Evolutionary conservation across 1,140 invertebrate species (phyloP).

Genomic region (Drosophila orosa): DNA sequence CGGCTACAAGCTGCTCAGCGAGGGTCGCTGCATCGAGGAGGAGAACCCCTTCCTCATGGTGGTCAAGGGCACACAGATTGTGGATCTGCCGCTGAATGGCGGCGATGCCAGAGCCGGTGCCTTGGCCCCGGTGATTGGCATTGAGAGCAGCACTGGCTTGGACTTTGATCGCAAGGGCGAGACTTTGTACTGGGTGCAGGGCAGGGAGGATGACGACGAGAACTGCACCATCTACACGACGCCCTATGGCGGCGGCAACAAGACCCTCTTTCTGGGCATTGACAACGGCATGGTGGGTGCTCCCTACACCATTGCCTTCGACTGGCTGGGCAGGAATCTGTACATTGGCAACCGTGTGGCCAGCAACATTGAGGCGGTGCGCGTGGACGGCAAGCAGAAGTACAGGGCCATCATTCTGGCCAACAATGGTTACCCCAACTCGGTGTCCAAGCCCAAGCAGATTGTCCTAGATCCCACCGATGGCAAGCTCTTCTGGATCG

Average conservation of each 20-base stretch:
- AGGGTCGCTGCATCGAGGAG: slow-evolving; percentile 92
- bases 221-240: slow-evolving; percentile 94
- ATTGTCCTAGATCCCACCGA: slow-evolving; percentile 95
- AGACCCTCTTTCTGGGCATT: slow-evolving; percentile 91
- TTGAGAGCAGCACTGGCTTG: slow-evolving; percentile 94
- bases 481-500: slow-evolving; percentile 97
- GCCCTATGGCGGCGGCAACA: slow-evolving; percentile 94
- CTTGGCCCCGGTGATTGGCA: slow-evolving; percentile 94
- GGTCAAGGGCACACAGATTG: slow-evolving; percentile 94
- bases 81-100: slow-evolving; percentile 92
- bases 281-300: slow-evolving; percentile 95
- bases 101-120: slow-evolving; percentile 90
- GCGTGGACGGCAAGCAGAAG: slow-evolving; percentile 92
- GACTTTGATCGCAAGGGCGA: slow-evolving; percentile 95
- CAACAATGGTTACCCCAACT: slow-evolving; percentile 94
- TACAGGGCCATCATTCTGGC: slow-evolving; percentile 94
- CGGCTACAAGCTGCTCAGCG: slow-evolving; percentile 89
- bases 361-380: slow-evolving; percentile 96
- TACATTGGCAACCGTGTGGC: slow-evolving; percentile 96
- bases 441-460: slow-evolving; percentile 94
- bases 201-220: slow-evolving; percentile 89
- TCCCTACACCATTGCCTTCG: slow-evolving; percentile 96
- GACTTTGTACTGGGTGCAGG: slow-evolving; percentile 94
- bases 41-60: slow-evolving; percentile 96
- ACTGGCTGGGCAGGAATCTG: slow-evolving; percentile 98